Conservation (phyloP, 2,797 vertebrate genomes). For the Sebastes aleutianus region DNA sequence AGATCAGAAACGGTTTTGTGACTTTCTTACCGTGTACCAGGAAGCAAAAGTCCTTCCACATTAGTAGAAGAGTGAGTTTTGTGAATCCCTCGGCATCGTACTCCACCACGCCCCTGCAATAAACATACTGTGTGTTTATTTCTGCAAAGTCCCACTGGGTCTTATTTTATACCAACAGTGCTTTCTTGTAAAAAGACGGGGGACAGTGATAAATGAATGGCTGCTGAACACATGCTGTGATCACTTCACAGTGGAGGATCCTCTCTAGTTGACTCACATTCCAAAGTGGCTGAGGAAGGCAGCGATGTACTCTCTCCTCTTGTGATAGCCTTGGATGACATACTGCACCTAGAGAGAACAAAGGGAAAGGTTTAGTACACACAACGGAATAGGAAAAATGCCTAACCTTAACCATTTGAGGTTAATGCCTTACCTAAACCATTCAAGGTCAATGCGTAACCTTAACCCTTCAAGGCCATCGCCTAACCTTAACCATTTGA, state of each 20-base stretch:
- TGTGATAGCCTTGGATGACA: constrained; percentile 98
- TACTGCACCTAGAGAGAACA: constrained; percentile 90
- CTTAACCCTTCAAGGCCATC: no score
- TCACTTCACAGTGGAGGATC: not conserved
- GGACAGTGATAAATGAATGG: not conserved
- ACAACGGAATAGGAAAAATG: not conserved
- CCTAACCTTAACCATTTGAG: no score
- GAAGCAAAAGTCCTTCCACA: constrained; percentile 99
- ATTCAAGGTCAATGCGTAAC: no score
- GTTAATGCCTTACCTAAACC: no score
- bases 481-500: rapidly evolving
- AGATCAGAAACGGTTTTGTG: not conserved
- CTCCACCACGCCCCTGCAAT: constrained; percentile 93
- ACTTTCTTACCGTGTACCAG: constrained; percentile 92
- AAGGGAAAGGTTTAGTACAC: not conserved
- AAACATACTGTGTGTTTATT: constrained; percentile 4
- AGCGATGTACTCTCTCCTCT: constrained; percentile 97
- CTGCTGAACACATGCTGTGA: not conserved
- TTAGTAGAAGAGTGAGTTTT: constrained; percentile 95
- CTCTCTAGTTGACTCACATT: constrained; percentile 87
- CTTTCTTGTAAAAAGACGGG: not conserved
- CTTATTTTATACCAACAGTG: not conserved
- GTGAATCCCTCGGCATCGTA: constrained; percentile 99
- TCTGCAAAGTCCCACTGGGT: not conserved
- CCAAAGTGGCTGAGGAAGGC: constrained; percentile 99